Percentiles rank a stretch among this genome's conserved stretches.
phyloP scores from a whole-genome alignment of 2,888 invertebrate genomes.

The Drosophila atripex region DNA sequence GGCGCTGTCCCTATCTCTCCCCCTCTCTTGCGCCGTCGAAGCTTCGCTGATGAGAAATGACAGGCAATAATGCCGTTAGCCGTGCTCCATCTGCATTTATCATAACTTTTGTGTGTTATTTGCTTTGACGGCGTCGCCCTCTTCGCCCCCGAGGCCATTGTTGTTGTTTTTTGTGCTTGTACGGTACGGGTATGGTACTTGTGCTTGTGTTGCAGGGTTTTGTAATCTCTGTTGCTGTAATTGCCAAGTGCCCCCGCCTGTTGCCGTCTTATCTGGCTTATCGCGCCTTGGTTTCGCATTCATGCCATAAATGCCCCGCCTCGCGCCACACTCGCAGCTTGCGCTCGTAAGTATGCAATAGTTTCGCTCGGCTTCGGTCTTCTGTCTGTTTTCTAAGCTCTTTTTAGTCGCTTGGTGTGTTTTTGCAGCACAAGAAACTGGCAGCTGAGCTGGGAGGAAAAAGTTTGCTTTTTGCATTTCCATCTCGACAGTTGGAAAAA shows the following conservation, averaged over 20 bases:
- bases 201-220: constrained; percentile 27
- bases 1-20: constrained; percentile 19
- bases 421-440: not conserved
- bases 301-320: constrained; percentile 16
- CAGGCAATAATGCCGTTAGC: constrained; percentile 76
- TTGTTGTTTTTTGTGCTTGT: constrained; percentile 20
- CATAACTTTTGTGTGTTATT: constrained; percentile 74
- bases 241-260: constrained; percentile 41
- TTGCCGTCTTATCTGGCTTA: constrained; percentile 34
- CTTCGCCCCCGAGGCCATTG: constrained; percentile 1
- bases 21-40: not conserved
- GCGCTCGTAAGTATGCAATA: constrained; percentile 35
- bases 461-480: not conserved
- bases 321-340: not conserved
- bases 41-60: constrained; percentile 68
- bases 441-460: not conserved
- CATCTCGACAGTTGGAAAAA: constrained; percentile 1
- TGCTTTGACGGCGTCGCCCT: constrained; percentile 55
- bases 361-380: constrained; percentile 10
- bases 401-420: not conserved
- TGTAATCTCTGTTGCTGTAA: constrained; percentile 51
- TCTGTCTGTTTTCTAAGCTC: not conserved
- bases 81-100: constrained; percentile 77
- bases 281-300: constrained; percentile 58
- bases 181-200: constrained; percentile 11